Conservation (phyloP, 30 jellyfish, hydroid and myxozoan species). For the Cassiopea xamachana region DNA sequence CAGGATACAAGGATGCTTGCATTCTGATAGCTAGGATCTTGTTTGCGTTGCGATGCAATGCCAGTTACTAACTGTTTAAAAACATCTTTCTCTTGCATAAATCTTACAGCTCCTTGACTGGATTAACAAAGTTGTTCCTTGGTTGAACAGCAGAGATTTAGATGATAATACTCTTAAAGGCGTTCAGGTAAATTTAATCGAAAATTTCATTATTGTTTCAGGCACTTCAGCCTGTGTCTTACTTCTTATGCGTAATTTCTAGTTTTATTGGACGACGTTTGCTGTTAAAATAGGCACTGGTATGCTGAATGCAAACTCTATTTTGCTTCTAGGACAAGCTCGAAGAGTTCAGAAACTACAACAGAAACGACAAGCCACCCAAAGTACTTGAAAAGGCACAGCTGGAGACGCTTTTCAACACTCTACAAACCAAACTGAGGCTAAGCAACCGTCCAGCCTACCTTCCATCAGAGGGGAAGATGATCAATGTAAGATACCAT, state of each 20-base stretch:
- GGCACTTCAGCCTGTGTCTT: too few relatives aligned
- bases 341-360: constrained; percentile 96
- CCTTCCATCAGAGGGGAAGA: constrained; percentile 98
- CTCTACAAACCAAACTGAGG: constrained; percentile 94
- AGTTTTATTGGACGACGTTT: too few relatives aligned
- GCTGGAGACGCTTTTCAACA: constrained; percentile 90
- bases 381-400: constrained; percentile 94
- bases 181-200: constrained; percentile 69
- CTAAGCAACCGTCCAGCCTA: constrained; percentile 96
- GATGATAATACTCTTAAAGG: constrained; percentile 89
- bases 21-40: too few relatives aligned
- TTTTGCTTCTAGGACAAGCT: constrained; percentile 70
- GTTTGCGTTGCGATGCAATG: too few relatives aligned
- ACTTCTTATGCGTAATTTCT: too few relatives aligned
- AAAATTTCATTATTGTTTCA: too few relatives aligned
- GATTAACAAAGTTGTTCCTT: constrained; percentile 89
- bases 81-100: neutral
- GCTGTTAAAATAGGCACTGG: too few relatives aligned
- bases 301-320: neutral
- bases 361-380: constrained; percentile 97
- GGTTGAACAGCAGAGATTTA: constrained; percentile 79
- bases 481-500: constrained; percentile 78
- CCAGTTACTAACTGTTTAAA: too few relatives aligned
- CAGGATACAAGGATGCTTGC: too few relatives aligned
- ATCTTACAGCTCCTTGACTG: constrained; percentile 76